Conservation (phyloP, 2,888 invertebrate genomes). For the Coenonympha glycerion region DNA sequence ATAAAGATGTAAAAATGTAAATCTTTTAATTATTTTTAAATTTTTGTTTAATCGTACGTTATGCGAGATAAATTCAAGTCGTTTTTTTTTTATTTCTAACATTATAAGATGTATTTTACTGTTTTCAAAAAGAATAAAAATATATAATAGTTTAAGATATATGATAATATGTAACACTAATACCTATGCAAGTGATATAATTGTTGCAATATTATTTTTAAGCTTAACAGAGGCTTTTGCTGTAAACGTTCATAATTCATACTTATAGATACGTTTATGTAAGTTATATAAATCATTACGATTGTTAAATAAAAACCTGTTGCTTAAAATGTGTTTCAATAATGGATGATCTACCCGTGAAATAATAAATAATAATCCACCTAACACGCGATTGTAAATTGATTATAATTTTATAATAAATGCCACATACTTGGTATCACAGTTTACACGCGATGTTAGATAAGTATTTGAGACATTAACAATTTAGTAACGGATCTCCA, state of each 20-base stretch:
- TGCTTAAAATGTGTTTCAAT: slow-evolving; percentile 47
- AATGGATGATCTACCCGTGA: not conserved
- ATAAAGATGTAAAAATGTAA: slow-evolving; percentile 57
- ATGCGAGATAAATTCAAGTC: slow-evolving; percentile 7
- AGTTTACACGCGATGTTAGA: no score
- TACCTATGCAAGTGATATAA: slow-evolving; percentile 70
- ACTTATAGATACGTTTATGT: slow-evolving; percentile 29
- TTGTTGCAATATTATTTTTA: slow-evolving; percentile 73
- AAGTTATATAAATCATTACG: slow-evolving; percentile 42
- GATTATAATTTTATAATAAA: no score
- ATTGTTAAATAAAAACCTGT: slow-evolving; percentile 70
- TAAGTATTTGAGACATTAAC: no score
- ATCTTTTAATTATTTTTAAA: slow-evolving; percentile 37
- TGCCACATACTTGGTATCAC: no score
- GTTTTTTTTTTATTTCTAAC: slow-evolving; percentile 6
- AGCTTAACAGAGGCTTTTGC: slow-evolving; percentile 37
- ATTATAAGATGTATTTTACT: not conserved
- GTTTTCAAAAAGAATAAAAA: not conserved
- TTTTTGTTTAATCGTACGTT: slow-evolving; percentile 15
- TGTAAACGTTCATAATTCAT: slow-evolving; percentile 18
- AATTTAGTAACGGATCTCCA: no score
- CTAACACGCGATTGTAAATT: not conserved
- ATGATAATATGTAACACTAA: slow-evolving; percentile 28
- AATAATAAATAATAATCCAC: slow-evolving; percentile 1
- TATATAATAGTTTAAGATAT: slow-evolving; percentile 1